These are phyloP conservation scores for Lithophane semibrunnea DNA, from an alignment of 2,888 invertebrate genomes.

Conservation along the genomic window DNA sequence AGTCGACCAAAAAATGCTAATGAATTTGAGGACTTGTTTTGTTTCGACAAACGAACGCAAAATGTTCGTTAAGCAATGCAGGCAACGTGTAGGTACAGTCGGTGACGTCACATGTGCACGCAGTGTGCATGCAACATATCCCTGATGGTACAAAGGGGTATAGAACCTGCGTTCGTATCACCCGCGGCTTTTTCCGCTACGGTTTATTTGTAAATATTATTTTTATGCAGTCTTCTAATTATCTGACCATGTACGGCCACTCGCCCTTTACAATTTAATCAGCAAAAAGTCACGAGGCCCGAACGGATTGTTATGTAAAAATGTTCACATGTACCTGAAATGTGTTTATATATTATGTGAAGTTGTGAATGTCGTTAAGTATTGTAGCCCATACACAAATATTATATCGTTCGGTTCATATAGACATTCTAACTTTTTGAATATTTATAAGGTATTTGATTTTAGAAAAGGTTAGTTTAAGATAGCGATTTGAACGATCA, in stretches of 20 bases:
- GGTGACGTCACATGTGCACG: slow-evolving; percentile 70
- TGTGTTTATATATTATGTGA: slow-evolving; percentile 69
- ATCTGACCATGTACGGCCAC: slow-evolving; percentile 50
- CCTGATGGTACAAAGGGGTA: slow-evolving; percentile 84
- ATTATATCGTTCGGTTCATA: slow-evolving; percentile 64
- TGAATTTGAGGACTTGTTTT: slow-evolving; percentile 4
- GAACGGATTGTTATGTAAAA: slow-evolving; percentile 65
- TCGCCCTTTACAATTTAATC: slow-evolving; percentile 58
- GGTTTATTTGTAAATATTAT: slow-evolving; percentile 83
- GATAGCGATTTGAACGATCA: slow-evolving; percentile 56
- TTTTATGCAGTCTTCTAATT: slow-evolving; percentile 69
- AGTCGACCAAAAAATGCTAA: background rate
- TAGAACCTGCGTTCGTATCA: slow-evolving; percentile 79
- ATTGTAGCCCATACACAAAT: slow-evolving; percentile 66
- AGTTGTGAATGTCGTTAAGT: slow-evolving; percentile 67
- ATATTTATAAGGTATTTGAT: slow-evolving; percentile 68
- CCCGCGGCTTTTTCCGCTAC: slow-evolving; percentile 81
- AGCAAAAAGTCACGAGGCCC: slow-evolving; percentile 43
- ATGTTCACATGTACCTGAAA: slow-evolving; percentile 70
- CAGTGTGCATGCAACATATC: slow-evolving; percentile 73
- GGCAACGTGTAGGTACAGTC: slow-evolving; percentile 37
- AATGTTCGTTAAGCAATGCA: slow-evolving; percentile 37
- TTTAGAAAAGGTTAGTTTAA: slow-evolving; percentile 62
- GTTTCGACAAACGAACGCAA: slow-evolving; percentile 36
- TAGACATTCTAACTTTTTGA: slow-evolving; percentile 67